A percentile compares a stretch with the other conserved stretches of the same genome.
These are phyloP conservation scores for Rhagoletis zephyria DNA, from an alignment of 1,140 invertebrate genomes.

Conservation along the genomic window DNA sequence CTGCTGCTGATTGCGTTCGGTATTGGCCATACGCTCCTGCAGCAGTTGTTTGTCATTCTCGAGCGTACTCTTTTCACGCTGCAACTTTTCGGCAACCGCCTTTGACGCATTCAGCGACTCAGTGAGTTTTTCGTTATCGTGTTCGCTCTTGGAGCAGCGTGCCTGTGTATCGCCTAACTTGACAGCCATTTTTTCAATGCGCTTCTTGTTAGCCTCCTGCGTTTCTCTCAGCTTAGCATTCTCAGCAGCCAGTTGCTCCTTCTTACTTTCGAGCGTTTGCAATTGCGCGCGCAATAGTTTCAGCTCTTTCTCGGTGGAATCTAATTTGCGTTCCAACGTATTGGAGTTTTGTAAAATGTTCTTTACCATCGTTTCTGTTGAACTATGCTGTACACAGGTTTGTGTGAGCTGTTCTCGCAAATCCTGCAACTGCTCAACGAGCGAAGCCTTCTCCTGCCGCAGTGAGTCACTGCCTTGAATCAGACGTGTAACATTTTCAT, in stretches of 20 bases:
- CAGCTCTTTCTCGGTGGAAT: constrained; percentile 51
- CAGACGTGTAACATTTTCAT: constrained; percentile 54
- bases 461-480: constrained; percentile 55
- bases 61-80: constrained; percentile 57
- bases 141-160: constrained; percentile 57
- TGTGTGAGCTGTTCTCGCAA: constrained; percentile 54
- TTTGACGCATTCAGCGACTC: constrained; percentile 17
- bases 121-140: constrained; percentile 47
- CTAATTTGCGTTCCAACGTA: constrained; percentile 41
- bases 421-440: constrained; percentile 35
- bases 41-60: constrained; percentile 53
- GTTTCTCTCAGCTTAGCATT: constrained; percentile 57
- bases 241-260: constrained; percentile 52
- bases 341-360: constrained; percentile 54
- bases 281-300: background rate
- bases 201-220: constrained; percentile 54
- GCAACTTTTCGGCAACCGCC: constrained; percentile 51
- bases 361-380: constrained; percentile 54
- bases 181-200: constrained; percentile 60
- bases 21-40: constrained; percentile 53
- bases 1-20: constrained; percentile 55
- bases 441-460: constrained; percentile 53
- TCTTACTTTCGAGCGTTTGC: constrained; percentile 50
- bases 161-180: constrained; percentile 60
- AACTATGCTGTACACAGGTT: constrained; percentile 39